These are phyloP conservation scores for Cryptus armator DNA, from an alignment of 2,888 invertebrate genomes.

Conservation along the genomic window DNA sequence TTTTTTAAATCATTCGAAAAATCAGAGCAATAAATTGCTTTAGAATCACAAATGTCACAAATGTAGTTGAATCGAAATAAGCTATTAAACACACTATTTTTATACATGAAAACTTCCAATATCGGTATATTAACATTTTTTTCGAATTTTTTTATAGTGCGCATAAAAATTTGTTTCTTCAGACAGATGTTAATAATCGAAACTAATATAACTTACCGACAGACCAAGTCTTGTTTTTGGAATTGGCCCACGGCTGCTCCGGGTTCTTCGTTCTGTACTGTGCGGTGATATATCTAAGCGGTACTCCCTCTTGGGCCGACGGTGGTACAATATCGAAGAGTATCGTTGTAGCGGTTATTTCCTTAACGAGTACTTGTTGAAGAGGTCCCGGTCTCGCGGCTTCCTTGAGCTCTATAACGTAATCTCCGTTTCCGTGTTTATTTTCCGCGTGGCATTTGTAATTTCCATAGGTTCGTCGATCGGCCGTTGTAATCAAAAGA, in stretches of 20 bases:
- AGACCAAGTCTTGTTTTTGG: slow-evolving; percentile 89
- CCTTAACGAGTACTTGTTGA: slow-evolving; percentile 89
- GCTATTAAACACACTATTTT: no score
- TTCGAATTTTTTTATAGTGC: not conserved
- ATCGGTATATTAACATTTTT: not conserved
- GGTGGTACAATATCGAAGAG: slow-evolving; percentile 93
- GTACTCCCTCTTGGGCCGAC: slow-evolving; percentile 90
- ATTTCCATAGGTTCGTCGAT: slow-evolving; percentile 89
- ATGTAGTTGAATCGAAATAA: no score
- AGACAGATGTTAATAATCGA: not conserved
- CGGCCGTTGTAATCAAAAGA: slow-evolving; percentile 90
- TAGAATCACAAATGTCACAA: no score
- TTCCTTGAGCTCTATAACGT: slow-evolving; percentile 90
- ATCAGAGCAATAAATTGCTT: no score
- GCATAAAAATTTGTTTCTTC: slow-evolving; percentile 20
- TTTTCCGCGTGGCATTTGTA: slow-evolving; percentile 95
- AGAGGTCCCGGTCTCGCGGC: slow-evolving; percentile 90
- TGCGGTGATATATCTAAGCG: slow-evolving; percentile 90
- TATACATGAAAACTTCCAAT: not conserved
- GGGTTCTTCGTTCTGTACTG: slow-evolving; percentile 90
- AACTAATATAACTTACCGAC: slow-evolving; percentile 69
- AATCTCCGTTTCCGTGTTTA: slow-evolving; percentile 89
- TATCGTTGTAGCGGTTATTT: slow-evolving; percentile 93
- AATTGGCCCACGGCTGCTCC: slow-evolving; percentile 89
- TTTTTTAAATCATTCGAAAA: no score